phyloP scores from a whole-genome alignment of 2,113 vertebrate species.

The Cichladusa arquata region DNA sequence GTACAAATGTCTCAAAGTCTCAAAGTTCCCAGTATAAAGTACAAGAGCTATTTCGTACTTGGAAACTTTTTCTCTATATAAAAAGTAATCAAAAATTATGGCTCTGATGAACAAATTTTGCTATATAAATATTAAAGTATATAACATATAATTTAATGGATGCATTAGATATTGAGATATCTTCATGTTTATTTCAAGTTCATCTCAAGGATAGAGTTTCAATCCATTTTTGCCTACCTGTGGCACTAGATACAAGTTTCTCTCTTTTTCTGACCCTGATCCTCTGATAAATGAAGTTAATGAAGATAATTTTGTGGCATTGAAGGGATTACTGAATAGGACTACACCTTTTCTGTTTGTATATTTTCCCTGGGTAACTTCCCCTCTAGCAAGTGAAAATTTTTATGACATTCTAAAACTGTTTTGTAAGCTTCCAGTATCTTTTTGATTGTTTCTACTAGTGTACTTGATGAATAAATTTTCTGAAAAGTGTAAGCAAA shows the following conservation, averaged over 20 bases:
- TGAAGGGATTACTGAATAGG: not conserved
- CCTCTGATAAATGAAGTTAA: not conserved
- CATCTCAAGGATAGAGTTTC: not conserved
- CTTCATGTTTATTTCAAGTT: not conserved
- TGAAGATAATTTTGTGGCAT: not conserved
- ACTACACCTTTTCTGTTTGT: not conserved
- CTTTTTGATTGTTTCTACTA: not conserved
- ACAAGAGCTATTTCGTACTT: not conserved
- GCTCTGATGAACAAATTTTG: not conserved
- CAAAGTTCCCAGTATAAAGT: not conserved
- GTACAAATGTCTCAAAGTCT: not conserved
- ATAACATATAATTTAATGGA: not conserved
- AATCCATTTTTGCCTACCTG: not conserved
- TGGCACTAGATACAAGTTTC: not conserved
- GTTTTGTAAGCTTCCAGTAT: not conserved
- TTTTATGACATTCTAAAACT: not conserved
- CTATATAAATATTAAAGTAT: not conserved
- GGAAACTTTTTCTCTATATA: not conserved
- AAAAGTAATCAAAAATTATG: not conserved
- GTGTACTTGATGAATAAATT: not conserved
- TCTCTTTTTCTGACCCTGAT: not conserved
- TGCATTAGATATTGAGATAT: not conserved
- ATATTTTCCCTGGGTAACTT: not conserved
- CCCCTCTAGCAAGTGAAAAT: not conserved
- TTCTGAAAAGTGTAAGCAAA: not conserved